Base-by-base conservation (phyloP, 2,888 invertebrate species). In the Emesis castigata region DNA sequence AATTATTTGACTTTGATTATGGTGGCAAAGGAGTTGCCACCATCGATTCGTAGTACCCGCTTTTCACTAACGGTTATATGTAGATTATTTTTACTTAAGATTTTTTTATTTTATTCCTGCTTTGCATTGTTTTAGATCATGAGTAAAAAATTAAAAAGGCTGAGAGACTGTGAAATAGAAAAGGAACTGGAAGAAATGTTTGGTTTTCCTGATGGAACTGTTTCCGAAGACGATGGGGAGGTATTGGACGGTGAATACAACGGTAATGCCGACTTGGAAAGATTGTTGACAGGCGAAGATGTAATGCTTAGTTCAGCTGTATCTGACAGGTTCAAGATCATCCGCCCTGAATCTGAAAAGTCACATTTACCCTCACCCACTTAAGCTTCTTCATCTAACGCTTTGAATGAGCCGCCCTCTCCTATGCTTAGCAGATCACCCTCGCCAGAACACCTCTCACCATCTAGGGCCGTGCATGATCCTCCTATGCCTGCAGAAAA, bases 201-300 rank as follows among this genome's bases (percentile, higher is more conserved):
- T 76, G 81, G 78, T 73, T 58, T 81, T 66, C 68, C 68, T 68
- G 78, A 78, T 81, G 78, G 78, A 62, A 66, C 75, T 66, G 69
- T 70, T 73, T 81, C 81, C 56, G 73, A 78, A 77, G 75, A 78
- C 66, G 79, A 79, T 71, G 68, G 56, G 69, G 81, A 81, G 65
- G 76, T 73, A 62, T 79, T 79, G 65, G 81, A 76, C 70, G 70
- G 56, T 58, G 80, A 77, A 71, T 18, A 26, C 66, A 66, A 65
- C 66, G 56, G 58, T 66, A 73, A 73, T 73, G 34, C 58, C 53
- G 58, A 66, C 68, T 73, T 68, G 73, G 56, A 34, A 56, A 56
- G 34, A 56, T 20, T 66, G 56, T 66, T 73, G 56, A 53, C 31
- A 65, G 73, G 73, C 56, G 56, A 56, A 65, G 73, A 65, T 73